Conservation (phyloP, 2,888 invertebrate genomes). For the Ditula angustiorana region DNA sequence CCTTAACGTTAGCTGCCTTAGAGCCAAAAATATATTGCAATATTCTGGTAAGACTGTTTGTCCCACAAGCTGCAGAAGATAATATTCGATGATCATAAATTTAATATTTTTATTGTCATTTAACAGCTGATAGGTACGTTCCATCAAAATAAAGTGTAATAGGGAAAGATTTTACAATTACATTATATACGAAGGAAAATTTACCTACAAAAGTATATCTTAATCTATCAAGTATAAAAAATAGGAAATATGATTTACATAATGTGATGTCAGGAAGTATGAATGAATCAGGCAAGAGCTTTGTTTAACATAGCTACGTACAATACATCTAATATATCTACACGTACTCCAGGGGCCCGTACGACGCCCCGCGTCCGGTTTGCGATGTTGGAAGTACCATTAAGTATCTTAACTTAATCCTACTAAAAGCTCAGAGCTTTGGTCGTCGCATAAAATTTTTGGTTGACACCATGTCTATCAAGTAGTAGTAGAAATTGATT, state of each 20-base stretch:
- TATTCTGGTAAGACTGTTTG: constrained; percentile 28
- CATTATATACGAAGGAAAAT: constrained; percentile 51
- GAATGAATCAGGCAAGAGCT: constrained; percentile 67
- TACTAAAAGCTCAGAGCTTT: constrained; percentile 81
- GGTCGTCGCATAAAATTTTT: constrained; percentile 75
- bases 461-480: constrained; percentile 61
- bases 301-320: constrained; percentile 59
- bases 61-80: constrained; percentile 30
- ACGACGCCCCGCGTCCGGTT: constrained; percentile 1
- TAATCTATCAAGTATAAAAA: constrained; percentile 58
- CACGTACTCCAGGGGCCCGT: constrained; percentile 7
- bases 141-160: constrained; percentile 45
- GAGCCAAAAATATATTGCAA: constrained; percentile 33
- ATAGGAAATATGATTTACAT: constrained; percentile 57
- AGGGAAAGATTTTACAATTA: constrained; percentile 40
- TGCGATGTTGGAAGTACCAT: constrained; percentile 35
- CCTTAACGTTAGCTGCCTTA: constrained; percentile 37
- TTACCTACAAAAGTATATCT: constrained; percentile 60
- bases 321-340: constrained; percentile 39
- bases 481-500: constrained; percentile 56
- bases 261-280: constrained; percentile 65
- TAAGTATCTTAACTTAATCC: constrained; percentile 46
- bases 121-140: constrained; percentile 52
- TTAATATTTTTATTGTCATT: constrained; percentile 55
- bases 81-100: constrained; percentile 28